Evolutionary conservation across 2,113 vertebrate species (phyloP).

Genomic region (Seriola quinqueradiata): DNA sequence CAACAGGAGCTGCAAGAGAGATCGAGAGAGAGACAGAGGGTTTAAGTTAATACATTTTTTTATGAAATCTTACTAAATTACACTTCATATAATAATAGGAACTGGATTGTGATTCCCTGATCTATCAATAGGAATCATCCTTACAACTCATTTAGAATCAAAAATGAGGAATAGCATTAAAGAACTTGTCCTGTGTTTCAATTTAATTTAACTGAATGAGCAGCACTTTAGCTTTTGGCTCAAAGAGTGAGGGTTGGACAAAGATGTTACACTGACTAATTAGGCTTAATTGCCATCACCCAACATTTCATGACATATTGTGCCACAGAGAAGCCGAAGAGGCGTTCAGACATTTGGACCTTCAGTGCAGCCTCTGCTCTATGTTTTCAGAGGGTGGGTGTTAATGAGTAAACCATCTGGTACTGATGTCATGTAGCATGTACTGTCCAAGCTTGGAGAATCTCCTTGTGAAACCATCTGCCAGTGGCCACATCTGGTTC

Average conservation of each 20-base stretch:
- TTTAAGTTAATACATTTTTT: conserved; percentile 1
- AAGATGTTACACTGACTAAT: conserved; percentile 18
- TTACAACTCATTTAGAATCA: background rate
- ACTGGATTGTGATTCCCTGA: background rate
- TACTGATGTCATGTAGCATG: conserved; percentile 64
- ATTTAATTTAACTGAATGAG: background rate
- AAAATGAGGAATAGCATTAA: background rate
- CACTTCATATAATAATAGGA: background rate
- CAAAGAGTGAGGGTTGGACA: background rate
- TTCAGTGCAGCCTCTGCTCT: background rate
- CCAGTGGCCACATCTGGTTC: conserved; percentile 78
- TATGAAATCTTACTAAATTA: background rate
- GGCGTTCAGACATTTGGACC: background rate
- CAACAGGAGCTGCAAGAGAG: conserved; percentile 25
- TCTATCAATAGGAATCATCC: background rate
- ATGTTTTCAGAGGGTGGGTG: conserved; percentile 53
- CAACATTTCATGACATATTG: conserved; percentile 8
- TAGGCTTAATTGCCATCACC: background rate
- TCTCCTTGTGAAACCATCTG: conserved; percentile 46
- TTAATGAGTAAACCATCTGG: conserved; percentile 73
- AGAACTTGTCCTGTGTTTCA: background rate
- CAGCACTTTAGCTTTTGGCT: background rate
- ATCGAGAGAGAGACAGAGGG: conserved; percentile 15
- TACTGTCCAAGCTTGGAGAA: conserved; percentile 60
- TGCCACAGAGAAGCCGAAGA: background rate